Evolutionary conservation across 2,113 vertebrate species (phyloP).

Genomic region (Brachirus orientalis): DNA sequence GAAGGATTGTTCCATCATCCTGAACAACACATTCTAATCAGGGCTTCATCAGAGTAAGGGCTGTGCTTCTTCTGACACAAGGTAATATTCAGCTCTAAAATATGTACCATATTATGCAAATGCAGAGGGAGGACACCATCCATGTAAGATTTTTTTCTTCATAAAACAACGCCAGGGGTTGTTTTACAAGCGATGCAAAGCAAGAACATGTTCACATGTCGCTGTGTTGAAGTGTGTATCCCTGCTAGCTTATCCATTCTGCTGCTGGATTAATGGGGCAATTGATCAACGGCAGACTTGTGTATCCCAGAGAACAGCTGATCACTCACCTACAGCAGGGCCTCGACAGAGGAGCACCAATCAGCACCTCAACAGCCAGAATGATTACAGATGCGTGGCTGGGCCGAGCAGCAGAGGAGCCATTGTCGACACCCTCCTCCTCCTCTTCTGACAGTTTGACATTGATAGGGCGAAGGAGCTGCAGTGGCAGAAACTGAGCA

Average conservation of each 20-base stretch:
- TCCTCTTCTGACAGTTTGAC: constrained; percentile 57
- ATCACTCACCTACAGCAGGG: constrained; percentile 72
- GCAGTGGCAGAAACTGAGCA: constrained; percentile 13
- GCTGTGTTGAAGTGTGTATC: constrained; percentile 31
- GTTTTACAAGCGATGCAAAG: constrained; percentile 58
- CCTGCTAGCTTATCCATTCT: constrained; percentile 64
- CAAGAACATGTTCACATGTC: constrained; percentile 39
- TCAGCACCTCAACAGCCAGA: constrained; percentile 50
- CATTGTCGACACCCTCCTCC: constrained; percentile 6
- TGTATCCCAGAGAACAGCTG: constrained; percentile 66
- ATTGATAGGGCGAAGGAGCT: constrained; percentile 41
- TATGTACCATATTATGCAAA: constrained; percentile 56
- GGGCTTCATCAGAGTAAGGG: not conserved
- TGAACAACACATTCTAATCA: constrained; percentile 10
- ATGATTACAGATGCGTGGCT: constrained; percentile 67
- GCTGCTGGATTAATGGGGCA: constrained; percentile 74
- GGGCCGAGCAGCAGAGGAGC: constrained; percentile 35
- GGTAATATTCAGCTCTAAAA: constrained; percentile 25
- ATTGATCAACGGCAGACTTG: constrained; percentile 75
- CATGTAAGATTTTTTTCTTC: not conserved
- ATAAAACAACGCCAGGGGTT: constrained; percentile 58
- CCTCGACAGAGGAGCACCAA: constrained; percentile 60
- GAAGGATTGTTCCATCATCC: constrained; percentile 29
- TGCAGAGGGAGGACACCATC: constrained; percentile 23
- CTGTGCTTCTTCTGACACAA: not conserved